These are phyloP conservation scores for Catostomus latipinnis DNA, from an alignment of 2,797 vertebrate species.

Conservation along the genomic window DNA sequence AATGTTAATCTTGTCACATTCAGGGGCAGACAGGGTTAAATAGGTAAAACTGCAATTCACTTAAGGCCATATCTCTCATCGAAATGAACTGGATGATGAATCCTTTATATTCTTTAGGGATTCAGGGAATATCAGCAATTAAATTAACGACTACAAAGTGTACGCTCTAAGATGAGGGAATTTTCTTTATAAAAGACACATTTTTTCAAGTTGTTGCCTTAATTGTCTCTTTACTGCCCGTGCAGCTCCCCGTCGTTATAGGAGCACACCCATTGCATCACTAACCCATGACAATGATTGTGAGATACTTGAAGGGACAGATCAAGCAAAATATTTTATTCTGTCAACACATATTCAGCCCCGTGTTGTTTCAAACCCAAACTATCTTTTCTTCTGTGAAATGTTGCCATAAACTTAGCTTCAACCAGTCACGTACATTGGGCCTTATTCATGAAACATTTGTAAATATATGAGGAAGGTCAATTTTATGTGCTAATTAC, in stretches of 20 bases:
- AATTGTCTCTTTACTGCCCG: constrained; percentile 85
- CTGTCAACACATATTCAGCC: too few species aligned
- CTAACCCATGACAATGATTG: not conserved
- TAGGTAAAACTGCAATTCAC: constrained; percentile 85
- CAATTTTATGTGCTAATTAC: too few species aligned
- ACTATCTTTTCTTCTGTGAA: too few species aligned
- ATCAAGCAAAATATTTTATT: too few species aligned
- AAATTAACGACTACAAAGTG: constrained; percentile 91
- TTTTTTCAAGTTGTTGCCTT: constrained; percentile 88
- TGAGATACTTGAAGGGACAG: not conserved
- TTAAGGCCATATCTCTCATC: constrained; percentile 85
- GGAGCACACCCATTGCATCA: constrained; percentile 73
- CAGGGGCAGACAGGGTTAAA: constrained; percentile 84
- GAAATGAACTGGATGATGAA: constrained; percentile 88
- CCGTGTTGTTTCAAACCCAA: too few species aligned
- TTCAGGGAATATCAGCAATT: constrained; percentile 83
- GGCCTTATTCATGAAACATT: too few species aligned
- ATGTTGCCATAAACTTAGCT: too few species aligned
- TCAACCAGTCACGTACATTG: too few species aligned
- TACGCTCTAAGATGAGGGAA: constrained; percentile 80
- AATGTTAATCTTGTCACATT: constrained; percentile 88
- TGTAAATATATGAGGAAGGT: too few species aligned
- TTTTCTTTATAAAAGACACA: constrained; percentile 77
- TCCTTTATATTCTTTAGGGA: constrained; percentile 89
- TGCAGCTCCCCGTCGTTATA: constrained; percentile 79